Percentiles rank a stretch among this genome's conserved stretches.
These are phyloP conservation scores for Anticlea derivata DNA, from an alignment of 2,888 invertebrate genomes.

Conservation along the genomic window DNA sequence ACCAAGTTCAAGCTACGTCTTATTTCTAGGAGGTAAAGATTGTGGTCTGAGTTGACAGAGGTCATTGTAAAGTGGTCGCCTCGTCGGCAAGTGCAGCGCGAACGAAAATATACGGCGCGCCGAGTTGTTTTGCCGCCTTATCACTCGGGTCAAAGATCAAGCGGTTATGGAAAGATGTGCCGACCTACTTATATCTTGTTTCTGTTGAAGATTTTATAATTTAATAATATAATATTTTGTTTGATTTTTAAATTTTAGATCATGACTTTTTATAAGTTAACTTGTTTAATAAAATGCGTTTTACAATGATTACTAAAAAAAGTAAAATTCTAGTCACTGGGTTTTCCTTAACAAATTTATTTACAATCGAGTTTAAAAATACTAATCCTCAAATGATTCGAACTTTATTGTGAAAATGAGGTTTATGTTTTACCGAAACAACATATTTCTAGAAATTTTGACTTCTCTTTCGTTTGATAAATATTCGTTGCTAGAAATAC, in stretches of 20 bases:
- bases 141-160: conserved; percentile 70
- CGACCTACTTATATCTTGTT: not conserved
- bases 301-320: too few relatives aligned
- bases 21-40: conserved; percentile 43
- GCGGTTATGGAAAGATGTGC: conserved; percentile 8
- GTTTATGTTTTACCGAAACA: too few relatives aligned
- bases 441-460: too few relatives aligned
- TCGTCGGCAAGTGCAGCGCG: conserved; percentile 82
- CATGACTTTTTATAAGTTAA: too few relatives aligned
- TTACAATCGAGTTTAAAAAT: too few relatives aligned
- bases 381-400: too few relatives aligned
- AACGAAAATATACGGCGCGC: conserved; percentile 82
- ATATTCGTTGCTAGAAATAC: not conserved
- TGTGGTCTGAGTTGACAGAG: conserved; percentile 54
- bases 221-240: not conserved
- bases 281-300: too few relatives aligned
- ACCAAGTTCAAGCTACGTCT: conserved; percentile 36
- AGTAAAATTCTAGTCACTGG: too few relatives aligned
- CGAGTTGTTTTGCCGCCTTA: conserved; percentile 83
- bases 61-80: conserved; percentile 60
- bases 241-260: too few relatives aligned
- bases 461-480: not conserved
- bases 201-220: not conserved
- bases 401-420: too few relatives aligned
- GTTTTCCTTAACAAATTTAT: too few relatives aligned